A percentile compares a stretch with the other conserved stretches of the same genome.
Evolutionary conservation across 2,113 vertebrate species (phyloP).

Genomic region (Chionodraco myersi): DNA sequence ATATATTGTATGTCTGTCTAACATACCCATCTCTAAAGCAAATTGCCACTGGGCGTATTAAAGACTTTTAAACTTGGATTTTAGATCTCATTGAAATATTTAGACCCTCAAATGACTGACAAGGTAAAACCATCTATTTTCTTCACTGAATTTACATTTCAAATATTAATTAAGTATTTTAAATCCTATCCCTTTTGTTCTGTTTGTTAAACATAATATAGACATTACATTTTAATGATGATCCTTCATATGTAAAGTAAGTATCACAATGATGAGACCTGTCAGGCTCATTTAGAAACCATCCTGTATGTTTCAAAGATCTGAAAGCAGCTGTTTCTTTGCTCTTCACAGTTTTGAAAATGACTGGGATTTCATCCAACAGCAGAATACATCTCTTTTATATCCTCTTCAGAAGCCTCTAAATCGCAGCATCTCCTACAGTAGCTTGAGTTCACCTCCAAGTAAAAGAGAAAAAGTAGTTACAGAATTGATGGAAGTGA

Average conservation of each 20-base stretch:
- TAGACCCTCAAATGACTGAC: not conserved
- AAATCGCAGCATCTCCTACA: not conserved
- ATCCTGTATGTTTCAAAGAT: not conserved
- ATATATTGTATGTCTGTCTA: too few species aligned
- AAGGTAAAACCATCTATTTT: not conserved
- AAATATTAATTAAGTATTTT: not conserved
- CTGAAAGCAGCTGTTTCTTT: not conserved
- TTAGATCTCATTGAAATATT: not conserved
- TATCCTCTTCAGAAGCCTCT: not conserved
- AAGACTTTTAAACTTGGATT: too few species aligned
- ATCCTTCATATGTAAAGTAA: not conserved
- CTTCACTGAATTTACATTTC: not conserved
- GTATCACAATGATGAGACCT: not conserved
- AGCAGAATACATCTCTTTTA: not conserved
- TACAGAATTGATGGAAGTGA: not conserved
- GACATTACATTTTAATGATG: not conserved
- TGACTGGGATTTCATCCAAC: constrained; percentile 3
- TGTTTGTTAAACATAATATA: not conserved
- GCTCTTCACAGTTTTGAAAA: not conserved
- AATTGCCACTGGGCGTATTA: too few species aligned
- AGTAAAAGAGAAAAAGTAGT: not conserved
- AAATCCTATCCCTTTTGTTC: constrained; percentile 1
- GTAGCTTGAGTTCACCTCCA: not conserved
- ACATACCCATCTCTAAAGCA: too few species aligned
- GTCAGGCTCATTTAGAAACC: not conserved